Base-by-base conservation (phyloP, 2,113 vertebrate species). In the Trichechus manatus region DNA sequence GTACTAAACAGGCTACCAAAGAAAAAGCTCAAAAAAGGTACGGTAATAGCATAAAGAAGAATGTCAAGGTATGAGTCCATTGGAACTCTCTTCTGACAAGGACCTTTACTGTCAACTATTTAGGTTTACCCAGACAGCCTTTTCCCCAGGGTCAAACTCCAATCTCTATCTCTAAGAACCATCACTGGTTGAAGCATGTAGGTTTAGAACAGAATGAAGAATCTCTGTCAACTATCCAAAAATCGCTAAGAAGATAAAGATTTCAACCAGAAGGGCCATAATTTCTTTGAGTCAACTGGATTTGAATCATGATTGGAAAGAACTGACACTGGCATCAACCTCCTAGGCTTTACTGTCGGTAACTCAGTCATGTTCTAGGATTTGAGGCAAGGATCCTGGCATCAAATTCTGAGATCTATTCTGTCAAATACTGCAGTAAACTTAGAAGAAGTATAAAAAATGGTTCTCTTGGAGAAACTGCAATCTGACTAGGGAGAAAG, bases 221-320 rank as follows among this genome's bases (percentile, higher is more conserved):
- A 27, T 68, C 70, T 56, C 8, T 64, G 39, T 95, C 50, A 63
- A 42, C 47, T 29, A 56, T 11, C 20, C 20, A 72, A 79, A 82
- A 50, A 11, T 33, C 61, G 29, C 61, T 74, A 47, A 84, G 27
- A 47, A 84, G 27, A 89, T 36, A 78, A 1, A 6, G 20, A 87
- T 82, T 80, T 80, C 70, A n/a, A 33, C 33, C 9, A 88, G 14
- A 53, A 85, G 13, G 13, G 22, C 86, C 29, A 81, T 36, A 87
- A 85, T 82, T 61, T 23, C 29, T 64, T 74, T 84, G 27, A 84
- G 25, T 82, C 81, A 85, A 66, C 20, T 94, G 66, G 77, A 83
- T 78, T 72, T 91, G 77, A 81, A 83, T 50, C 70, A n/a, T 25
- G 53, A 81, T 64, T 92, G 64, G 47, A 81, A 79, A 88, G 42